Evolutionary conservation across 1,140 invertebrate genomes (phyloP), one percentile per base, ranked within the genome.

Genomic region (Papilio helenus): DNA sequence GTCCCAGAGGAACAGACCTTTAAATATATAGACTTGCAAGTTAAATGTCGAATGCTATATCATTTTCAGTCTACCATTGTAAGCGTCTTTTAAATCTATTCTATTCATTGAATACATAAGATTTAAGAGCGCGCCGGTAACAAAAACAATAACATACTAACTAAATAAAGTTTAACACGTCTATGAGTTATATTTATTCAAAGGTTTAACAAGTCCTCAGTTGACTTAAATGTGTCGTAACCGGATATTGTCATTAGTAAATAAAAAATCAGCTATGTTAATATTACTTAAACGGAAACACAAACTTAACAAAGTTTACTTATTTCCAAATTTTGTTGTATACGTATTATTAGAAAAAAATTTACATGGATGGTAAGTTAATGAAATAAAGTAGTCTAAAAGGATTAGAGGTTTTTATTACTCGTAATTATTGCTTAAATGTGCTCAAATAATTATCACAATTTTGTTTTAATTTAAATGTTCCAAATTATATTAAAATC

Each of bases 31-130:
- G 90, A 86, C 85, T 92, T 91, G 89, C 90, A 89, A 85, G 84
- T 90, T 90, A 91, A 92, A 89, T 89, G 89, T 90, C 89, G 92
- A 90, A 93, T 90, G 89, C 85, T 84, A 87, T 93, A 90, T 91
- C 90, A 88, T 92, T 93, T 88, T 83, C 86, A 85, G 84, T 85
- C 85, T 72, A 72, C 83, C 81, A 87, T 87, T 86, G 84, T 81
- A 82, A 55, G 73, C 79, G 73, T 82, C 79, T 80, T 81, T 82
- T 80, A 74, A 79, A 81, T 29, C 78, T 46, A 51, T 76, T 10
- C 51, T 80, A 76, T 79, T 81, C 73, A 78, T 81, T 81, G 74
- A 77, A 80, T 80, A 16, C n/a, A n/a, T 20, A 8, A 58, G 55
- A 61, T 61, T 61, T 61, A 61, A 61, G 23, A 61, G 58, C 20